phyloP scores from a whole-genome alignment of 2,888 invertebrate genomes.

The Herminia tarsipennalis region DNA sequence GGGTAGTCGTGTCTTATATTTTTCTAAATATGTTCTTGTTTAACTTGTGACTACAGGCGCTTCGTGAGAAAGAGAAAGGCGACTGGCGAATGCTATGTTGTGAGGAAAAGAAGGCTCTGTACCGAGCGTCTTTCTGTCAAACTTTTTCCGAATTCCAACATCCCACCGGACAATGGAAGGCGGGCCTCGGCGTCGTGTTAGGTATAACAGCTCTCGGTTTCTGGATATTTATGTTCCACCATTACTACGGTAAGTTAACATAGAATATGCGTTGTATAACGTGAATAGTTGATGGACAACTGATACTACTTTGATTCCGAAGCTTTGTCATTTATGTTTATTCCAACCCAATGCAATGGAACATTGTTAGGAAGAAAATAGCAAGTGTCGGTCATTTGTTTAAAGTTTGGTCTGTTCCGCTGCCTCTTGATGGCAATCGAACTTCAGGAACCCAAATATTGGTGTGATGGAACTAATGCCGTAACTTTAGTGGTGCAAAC shows the following conservation, averaged over 20 bases:
- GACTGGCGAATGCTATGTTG: constrained; percentile 96
- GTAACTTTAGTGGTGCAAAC: too few relatives aligned
- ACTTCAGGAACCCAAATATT: too few relatives aligned
- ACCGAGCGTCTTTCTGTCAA: constrained; percentile 96
- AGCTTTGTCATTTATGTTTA: too few relatives aligned
- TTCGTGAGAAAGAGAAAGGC: constrained; percentile 96
- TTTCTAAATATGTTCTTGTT: not conserved
- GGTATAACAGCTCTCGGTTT: constrained; percentile 82
- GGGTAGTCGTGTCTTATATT: too few relatives aligned
- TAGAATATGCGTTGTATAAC: not conserved
- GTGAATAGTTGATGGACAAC: not conserved
- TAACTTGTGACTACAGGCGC: constrained; percentile 77
- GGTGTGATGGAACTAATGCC: too few relatives aligned
- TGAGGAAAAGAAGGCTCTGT: constrained; percentile 97
- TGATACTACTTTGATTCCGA: too few relatives aligned
- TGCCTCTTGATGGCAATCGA: too few relatives aligned
- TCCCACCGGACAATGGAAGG: constrained; percentile 94
- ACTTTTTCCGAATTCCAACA: constrained; percentile 96
- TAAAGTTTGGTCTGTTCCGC: too few relatives aligned
- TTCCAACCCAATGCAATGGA: too few relatives aligned
- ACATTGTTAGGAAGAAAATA: too few relatives aligned
- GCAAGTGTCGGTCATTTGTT: too few relatives aligned
- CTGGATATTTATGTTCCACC: constrained; percentile 85
- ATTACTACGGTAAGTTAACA: constrained; percentile 80
- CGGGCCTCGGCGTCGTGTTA: constrained; percentile 85